phyloP scores from a whole-genome alignment of 64 coral and sea anemone genomes.

The Porites lutea region DNA sequence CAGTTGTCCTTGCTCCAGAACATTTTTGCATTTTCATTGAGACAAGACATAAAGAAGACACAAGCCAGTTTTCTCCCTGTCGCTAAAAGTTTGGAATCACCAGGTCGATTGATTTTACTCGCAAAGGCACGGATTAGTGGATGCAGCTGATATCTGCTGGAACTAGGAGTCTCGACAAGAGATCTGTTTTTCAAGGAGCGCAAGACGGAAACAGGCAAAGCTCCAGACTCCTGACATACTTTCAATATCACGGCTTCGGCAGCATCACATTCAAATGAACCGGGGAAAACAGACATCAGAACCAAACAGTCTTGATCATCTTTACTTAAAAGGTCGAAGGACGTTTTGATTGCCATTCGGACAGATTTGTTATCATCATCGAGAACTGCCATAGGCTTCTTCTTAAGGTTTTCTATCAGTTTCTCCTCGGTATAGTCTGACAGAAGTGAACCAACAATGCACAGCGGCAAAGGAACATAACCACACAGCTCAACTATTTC shows the following conservation, averaged over 20 bases:
- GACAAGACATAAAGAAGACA: constrained; percentile 20
- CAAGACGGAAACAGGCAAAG: not conserved
- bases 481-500: constrained; percentile 40
- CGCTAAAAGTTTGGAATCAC: not conserved
- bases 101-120: not conserved
- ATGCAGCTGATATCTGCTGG: constrained; percentile 23
- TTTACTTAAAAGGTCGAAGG: constrained; percentile 19
- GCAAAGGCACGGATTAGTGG: constrained; percentile 51
- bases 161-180: not conserved
- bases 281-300: not conserved
- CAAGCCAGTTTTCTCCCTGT: not conserved
- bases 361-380: constrained; percentile 13
- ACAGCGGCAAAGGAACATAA: constrained; percentile 45
- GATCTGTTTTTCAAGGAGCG: constrained; percentile 5
- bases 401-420: not conserved
- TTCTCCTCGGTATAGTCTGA: constrained; percentile 41
- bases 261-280: not conserved
- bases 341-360: constrained; percentile 26
- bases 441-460: constrained; percentile 35
- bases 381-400: constrained; percentile 5
- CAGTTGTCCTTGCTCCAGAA: constrained; percentile 36
- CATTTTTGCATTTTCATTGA: not conserved
- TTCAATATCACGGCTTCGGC: not conserved
- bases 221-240: not conserved
- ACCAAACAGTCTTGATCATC: constrained; percentile 6